Evolutionary conservation across 2,888 invertebrate genomes (phyloP).

Genomic region (Aspidiotus destructor): DNA sequence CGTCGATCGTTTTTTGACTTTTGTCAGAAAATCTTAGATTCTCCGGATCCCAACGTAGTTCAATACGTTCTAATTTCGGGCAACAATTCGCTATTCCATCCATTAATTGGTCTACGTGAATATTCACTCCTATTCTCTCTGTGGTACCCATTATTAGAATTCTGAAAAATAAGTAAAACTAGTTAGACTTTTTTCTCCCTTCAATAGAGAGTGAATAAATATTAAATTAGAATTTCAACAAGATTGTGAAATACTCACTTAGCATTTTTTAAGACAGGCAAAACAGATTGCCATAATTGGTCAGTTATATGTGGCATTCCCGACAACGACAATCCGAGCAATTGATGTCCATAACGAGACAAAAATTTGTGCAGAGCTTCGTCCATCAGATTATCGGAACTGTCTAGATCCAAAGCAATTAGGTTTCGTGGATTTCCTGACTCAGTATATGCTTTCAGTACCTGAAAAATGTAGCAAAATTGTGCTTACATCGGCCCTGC

Average conservation of each 20-base stretch:
- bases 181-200: neutral
- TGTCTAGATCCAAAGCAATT: conserved; percentile 82
- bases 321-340: conserved; percentile 76
- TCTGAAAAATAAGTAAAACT: conserved; percentile 46
- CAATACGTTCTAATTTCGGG: conserved; percentile 75
- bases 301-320: conserved; percentile 98
- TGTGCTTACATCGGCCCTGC: neutral
- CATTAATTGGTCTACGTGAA: conserved; percentile 95
- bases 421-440: conserved; percentile 65
- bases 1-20: conserved; percentile 98
- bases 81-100: conserved; percentile 93
- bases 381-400: conserved; percentile 91
- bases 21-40: conserved; percentile 97
- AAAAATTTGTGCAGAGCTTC: conserved; percentile 86
- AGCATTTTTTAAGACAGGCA: conserved; percentile 82
- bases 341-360: conserved; percentile 75
- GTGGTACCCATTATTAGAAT: conserved; percentile 95
- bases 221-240: too few species aligned
- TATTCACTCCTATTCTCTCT: conserved; percentile 90
- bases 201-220: too few species aligned
- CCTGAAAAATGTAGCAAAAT: conserved; percentile 42
- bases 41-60: conserved; percentile 97
- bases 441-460: conserved; percentile 84
- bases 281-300: conserved; percentile 91
- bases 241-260: conserved; percentile 52